phyloP scores from a whole-genome alignment of 2,797 vertebrate genomes.

The Argentina silus region DNA sequence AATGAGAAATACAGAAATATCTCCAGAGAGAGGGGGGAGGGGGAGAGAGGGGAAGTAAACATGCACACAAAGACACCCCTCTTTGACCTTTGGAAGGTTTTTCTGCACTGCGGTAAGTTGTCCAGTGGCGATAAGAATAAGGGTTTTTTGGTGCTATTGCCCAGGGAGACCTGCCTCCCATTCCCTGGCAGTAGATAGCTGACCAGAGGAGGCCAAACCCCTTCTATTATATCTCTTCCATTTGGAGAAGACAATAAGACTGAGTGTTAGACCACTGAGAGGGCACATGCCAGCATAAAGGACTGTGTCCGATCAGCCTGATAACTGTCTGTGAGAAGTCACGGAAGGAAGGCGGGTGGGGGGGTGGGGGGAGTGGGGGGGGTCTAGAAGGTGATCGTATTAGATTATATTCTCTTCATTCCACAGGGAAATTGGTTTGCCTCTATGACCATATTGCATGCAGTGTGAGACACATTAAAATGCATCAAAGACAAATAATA shows the following conservation, averaged over 20 bases:
- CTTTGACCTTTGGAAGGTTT: slow-evolving; percentile 77
- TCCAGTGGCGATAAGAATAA: slow-evolving; percentile 79
- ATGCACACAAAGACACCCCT: slow-evolving; percentile 65
- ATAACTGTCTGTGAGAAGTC: slow-evolving; percentile 58
- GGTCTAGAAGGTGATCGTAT: neutral
- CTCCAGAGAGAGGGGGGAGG: slow-evolving; percentile 46
- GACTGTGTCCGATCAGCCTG: slow-evolving; percentile 60
- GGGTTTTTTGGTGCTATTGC: slow-evolving; percentile 70
- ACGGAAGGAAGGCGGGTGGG: slow-evolving; percentile 11
- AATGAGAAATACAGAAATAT: slow-evolving; percentile 78
- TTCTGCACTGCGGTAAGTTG: slow-evolving; percentile 60
- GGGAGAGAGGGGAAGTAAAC: slow-evolving; percentile 59
- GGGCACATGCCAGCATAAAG: slow-evolving; percentile 59
- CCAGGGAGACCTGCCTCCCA: slow-evolving; percentile 65
- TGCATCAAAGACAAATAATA: neutral
- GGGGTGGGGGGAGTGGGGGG: no score
- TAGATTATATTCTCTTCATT: slow-evolving; percentile 42
- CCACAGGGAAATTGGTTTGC: slow-evolving; percentile 26
- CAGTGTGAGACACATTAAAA: neutral
- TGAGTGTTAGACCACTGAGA: slow-evolving; percentile 57
- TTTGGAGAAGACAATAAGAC: slow-evolving; percentile 64
- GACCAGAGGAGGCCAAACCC: slow-evolving; percentile 55
- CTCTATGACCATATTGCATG: neutral
- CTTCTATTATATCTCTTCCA: slow-evolving; percentile 63
- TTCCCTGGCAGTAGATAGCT: slow-evolving; percentile 62